A percentile compares a stretch with the other conserved stretches of the same genome.
phyloP scores from a whole-genome alignment of 2,113 vertebrate species.

The Platichthys stellatus region DNA sequence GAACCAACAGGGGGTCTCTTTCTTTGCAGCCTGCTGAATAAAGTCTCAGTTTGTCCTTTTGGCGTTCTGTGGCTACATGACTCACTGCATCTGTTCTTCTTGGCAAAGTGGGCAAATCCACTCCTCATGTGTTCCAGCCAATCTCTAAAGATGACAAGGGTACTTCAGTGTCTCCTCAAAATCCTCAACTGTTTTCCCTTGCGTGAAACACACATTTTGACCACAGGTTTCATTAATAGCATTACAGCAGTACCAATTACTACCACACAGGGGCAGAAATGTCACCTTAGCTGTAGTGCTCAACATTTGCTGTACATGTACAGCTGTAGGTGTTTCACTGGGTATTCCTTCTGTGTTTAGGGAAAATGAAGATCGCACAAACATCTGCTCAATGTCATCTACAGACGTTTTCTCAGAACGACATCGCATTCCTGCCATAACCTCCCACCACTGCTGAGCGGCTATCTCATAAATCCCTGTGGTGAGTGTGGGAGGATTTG shows the following conservation, averaged over 20 bases:
- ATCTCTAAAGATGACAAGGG: slow-evolving; percentile 1
- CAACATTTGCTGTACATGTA: background rate
- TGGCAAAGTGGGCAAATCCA: slow-evolving; percentile 32
- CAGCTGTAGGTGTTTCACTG: slow-evolving; percentile 28
- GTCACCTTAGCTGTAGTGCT: background rate
- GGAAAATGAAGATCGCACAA: slow-evolving; percentile 43
- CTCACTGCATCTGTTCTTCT: slow-evolving; percentile 36
- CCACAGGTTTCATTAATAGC: background rate
- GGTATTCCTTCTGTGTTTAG: slow-evolving; percentile 27
- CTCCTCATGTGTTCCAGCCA: background rate
- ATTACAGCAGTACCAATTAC: slow-evolving; percentile 17
- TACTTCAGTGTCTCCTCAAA: background rate
- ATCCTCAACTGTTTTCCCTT: background rate
- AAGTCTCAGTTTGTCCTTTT: no score
- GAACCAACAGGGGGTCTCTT: no score
- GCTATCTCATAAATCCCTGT: slow-evolving; percentile 32
- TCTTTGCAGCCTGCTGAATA: no score
- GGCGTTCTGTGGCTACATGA: background rate
- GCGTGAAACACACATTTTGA: background rate
- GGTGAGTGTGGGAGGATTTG: slow-evolving; percentile 29
- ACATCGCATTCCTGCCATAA: slow-evolving; percentile 57
- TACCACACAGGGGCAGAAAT: slow-evolving; percentile 61
- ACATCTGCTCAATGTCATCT: slow-evolving; percentile 73
- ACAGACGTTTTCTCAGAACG: slow-evolving; percentile 43
- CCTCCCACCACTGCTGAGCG: slow-evolving; percentile 36